Percentiles rank a stretch among this genome's conserved stretches.
Conservation (phyloP, 2,113 vertebrate genomes). For the Polyodon spathula region DNA sequence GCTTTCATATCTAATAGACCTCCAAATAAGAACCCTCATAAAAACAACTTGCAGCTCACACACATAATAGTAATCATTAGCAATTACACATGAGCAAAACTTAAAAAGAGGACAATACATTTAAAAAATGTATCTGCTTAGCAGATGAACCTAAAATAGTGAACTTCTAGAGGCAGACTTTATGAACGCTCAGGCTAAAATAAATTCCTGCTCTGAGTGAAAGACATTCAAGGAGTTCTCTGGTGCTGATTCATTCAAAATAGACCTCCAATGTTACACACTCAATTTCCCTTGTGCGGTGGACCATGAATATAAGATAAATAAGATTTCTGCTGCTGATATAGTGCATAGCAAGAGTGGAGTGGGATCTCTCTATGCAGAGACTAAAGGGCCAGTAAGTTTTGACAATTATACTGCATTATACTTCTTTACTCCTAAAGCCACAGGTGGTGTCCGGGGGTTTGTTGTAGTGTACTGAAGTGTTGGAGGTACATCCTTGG, state of each 20-base stretch:
- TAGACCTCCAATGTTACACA: slow-evolving; percentile 59
- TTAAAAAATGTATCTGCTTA: neutral
- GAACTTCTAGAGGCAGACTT: slow-evolving; percentile 22
- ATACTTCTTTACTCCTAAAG: too few relatives aligned
- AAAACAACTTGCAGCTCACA: too few relatives aligned
- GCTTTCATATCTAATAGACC: too few relatives aligned
- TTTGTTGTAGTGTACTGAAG: too few relatives aligned
- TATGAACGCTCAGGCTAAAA: slow-evolving; percentile 32
- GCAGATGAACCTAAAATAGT: slow-evolving; percentile 37
- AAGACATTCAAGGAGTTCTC: slow-evolving; percentile 41
- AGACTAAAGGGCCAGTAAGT: neutral
- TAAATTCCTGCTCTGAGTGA: slow-evolving; percentile 41
- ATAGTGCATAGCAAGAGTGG: slow-evolving; percentile 44
- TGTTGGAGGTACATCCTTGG: too few relatives aligned
- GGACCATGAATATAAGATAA: slow-evolving; percentile 60
- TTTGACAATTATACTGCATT: too few relatives aligned
- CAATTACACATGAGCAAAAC: too few relatives aligned
- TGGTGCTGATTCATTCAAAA: slow-evolving; percentile 57
- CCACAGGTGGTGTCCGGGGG: too few relatives aligned
- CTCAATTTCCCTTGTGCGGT: slow-evolving; percentile 56
- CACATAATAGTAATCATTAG: too few relatives aligned
- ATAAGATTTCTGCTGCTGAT: slow-evolving; percentile 49
- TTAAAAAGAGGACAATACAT: too few relatives aligned
- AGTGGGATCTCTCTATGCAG: slow-evolving; percentile 51
- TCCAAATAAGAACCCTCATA: too few relatives aligned